Evolutionary conservation across 2,888 invertebrate species (phyloP).

Genomic region (Ormyrus pomaceus): DNA sequence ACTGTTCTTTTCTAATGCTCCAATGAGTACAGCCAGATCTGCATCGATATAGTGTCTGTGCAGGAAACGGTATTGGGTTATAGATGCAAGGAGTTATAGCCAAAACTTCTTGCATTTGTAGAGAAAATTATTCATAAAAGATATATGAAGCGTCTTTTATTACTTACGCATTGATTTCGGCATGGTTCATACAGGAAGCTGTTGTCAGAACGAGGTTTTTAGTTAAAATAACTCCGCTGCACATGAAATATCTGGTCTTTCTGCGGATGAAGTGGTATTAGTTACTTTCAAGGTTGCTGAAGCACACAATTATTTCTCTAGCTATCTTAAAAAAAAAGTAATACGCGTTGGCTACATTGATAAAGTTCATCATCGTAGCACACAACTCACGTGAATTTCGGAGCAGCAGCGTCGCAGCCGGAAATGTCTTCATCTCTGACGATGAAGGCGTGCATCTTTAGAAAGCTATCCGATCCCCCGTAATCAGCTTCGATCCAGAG

Average conservation of each 20-base stretch:
- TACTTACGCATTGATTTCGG: slow-evolving; percentile 62
- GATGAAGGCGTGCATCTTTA: slow-evolving; percentile 62
- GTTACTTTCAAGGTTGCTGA: slow-evolving; percentile 7
- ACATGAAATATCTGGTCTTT: slow-evolving; percentile 63
- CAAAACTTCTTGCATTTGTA: background rate
- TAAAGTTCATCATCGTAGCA: background rate
- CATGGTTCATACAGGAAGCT: slow-evolving; percentile 62
- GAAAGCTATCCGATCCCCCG: slow-evolving; percentile 28
- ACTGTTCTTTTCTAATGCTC: slow-evolving; percentile 53
- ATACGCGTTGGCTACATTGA: background rate
- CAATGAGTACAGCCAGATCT: slow-evolving; percentile 59
- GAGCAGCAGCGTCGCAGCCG: slow-evolving; percentile 58
- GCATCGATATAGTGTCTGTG: slow-evolving; percentile 59
- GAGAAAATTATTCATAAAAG: background rate
- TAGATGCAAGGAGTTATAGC: background rate
- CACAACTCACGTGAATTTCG: slow-evolving; percentile 59
- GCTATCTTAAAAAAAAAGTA: background rate
- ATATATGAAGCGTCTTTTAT: slow-evolving; percentile 7
- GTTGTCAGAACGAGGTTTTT: slow-evolving; percentile 60
- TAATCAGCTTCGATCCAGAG: slow-evolving; percentile 56
- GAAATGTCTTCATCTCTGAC: slow-evolving; percentile 62
- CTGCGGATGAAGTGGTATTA: slow-evolving; percentile 51
- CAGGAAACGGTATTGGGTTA: slow-evolving; percentile 19
- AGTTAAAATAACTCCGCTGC: slow-evolving; percentile 62
- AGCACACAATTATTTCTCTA: background rate